Conservation (phyloP, 2,888 invertebrate species). For the Anarsia innoxiella region DNA sequence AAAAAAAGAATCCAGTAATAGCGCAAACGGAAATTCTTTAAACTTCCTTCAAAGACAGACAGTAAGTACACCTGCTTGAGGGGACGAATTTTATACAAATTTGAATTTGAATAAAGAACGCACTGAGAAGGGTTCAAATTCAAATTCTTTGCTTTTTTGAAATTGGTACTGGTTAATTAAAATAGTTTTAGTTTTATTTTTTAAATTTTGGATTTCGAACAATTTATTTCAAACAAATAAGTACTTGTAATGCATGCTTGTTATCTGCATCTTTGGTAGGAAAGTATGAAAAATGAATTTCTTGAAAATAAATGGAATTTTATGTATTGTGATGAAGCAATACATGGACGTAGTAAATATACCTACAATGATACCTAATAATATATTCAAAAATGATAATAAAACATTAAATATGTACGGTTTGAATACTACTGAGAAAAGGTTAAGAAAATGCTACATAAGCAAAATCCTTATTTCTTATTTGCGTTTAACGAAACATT, state of each 20-base stretch:
- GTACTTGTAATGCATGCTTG: background rate
- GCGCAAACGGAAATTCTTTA: conserved; percentile 56
- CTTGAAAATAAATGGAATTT: background rate
- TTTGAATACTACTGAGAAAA: no score
- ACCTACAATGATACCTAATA: no score
- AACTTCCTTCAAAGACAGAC: conserved; percentile 56
- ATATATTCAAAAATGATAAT: no score
- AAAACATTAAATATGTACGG: no score
- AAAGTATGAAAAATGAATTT: background rate
- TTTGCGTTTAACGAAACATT: no score
- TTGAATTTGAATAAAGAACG: conserved; percentile 62
- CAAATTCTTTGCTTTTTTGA: conserved; percentile 25
- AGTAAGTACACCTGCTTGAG: conserved; percentile 57
- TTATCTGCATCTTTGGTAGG: background rate
- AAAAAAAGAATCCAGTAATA: no score
- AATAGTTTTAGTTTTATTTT: conserved; percentile 14
- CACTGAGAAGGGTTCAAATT: conserved; percentile 49
- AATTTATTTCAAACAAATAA: no score
- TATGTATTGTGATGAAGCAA: background rate
- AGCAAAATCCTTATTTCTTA: no score
- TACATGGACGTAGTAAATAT: background rate
- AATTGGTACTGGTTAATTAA: conserved; percentile 21
- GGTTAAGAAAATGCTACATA: no score
- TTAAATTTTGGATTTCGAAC: background rate
- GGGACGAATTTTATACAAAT: conserved; percentile 62